Evolutionary conservation across 2,797 vertebrate genomes (phyloP).

Genomic region (Melanotaenia boesemani): DNA sequence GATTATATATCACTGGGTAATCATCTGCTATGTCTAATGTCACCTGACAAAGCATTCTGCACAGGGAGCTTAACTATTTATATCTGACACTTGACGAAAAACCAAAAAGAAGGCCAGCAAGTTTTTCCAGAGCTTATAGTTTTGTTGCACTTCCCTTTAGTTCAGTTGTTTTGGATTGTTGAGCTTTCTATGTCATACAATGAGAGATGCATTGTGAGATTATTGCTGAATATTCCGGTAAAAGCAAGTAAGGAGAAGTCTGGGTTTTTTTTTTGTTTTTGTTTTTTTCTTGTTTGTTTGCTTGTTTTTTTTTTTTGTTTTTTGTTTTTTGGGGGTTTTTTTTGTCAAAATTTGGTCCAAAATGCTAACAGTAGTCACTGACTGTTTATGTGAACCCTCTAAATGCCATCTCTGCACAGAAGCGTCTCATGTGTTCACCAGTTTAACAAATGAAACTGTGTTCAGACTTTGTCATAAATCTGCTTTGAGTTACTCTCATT

Average conservation of each 20-base stretch:
- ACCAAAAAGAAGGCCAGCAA: slow-evolving; percentile 2
- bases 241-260: slow-evolving; percentile 4
- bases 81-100: slow-evolving; percentile 20
- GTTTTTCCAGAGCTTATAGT: slow-evolving; percentile 20
- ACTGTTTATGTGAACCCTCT: slow-evolving; percentile 28
- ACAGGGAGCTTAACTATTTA: slow-evolving; percentile 2
- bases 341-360: not conserved
- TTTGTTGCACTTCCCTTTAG: slow-evolving; percentile 4
- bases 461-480: slow-evolving; percentile 33
- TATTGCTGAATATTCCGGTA: not conserved
- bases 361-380: slow-evolving; percentile 17
- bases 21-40: slow-evolving; percentile 8
- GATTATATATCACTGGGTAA: too few relatives aligned
- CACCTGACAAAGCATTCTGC: slow-evolving; percentile 8
- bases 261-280: slow-evolving; percentile 15
- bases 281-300: too few relatives aligned
- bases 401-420: slow-evolving; percentile 15
- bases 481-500: slow-evolving; percentile 33
- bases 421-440: slow-evolving; percentile 17
- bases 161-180: slow-evolving; percentile 4
- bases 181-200: not conserved
- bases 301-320: too few relatives aligned
- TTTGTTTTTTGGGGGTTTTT: too few relatives aligned
- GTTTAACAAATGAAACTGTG: slow-evolving; percentile 21
- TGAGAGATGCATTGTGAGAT: not conserved